Base-by-base conservation (phyloP, 1,140 invertebrate species). In the Sarcophaga bullata region DNA sequence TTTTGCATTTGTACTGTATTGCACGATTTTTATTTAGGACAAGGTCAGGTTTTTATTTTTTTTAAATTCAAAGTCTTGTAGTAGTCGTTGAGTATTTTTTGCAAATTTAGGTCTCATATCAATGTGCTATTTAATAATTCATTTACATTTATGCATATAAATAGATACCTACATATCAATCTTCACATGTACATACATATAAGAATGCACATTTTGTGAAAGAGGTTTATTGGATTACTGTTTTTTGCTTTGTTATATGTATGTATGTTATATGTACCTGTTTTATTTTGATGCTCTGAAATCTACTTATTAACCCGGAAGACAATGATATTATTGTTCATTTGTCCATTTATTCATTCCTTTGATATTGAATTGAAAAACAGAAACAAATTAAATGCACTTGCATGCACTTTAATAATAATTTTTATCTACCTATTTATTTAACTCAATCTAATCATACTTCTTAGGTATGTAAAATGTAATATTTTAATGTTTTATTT, bases 11-110 rank as follows among this genome's bases (percentile, higher is more conserved):
- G 9, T 10, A 52, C 8, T 13, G 1, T 52, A 10, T 68, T 68
- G 62, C 62, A 68, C 62, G 19, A 68, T 68, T 68, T 68, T 68
- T 68, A 68, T 19, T 68, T 68, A 68, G 62, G 62, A 19, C 62
- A 68, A 68, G 62, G 62, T 68, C 19, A 19, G 17, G 62, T 68
- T 68, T 68, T 68, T 19, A 68, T 25, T 68, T 68, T 68, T 68
- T 25, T 17, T 19, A 25, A 25, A 8, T 8, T 68, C 19, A 9
- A 68, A n/a, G 7, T n/a, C 54, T n/a, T n/a, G 13, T 58, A 7
- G 54, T 58, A 3, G 54, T 15, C 7, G 54, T 58, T 58, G 11
- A n/a, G 15, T 3, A n/a, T 58, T 58, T 58, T 58, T 58, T n/a
- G 11, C 9, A n/a, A 68, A 68, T 68, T 68, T 68, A 68, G 17